phyloP scores from a whole-genome alignment of 2,113 vertebrate genomes.

The Salvelinus fontinalis region DNA sequence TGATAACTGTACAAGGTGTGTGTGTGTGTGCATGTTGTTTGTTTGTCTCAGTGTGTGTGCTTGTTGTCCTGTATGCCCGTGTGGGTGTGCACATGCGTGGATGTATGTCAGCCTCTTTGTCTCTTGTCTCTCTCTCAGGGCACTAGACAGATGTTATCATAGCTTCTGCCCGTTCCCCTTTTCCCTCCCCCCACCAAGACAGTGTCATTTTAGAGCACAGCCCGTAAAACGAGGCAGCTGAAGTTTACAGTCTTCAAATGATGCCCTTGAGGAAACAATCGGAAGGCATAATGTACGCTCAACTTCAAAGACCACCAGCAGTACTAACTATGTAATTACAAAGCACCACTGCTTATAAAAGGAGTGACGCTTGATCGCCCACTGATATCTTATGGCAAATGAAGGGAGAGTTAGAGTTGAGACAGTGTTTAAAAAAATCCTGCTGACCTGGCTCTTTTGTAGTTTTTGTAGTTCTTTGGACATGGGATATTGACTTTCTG shows the following conservation, averaged over 20 bases:
- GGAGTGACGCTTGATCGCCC: background rate
- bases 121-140: background rate
- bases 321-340: background rate
- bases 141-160: background rate
- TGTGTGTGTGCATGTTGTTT: background rate
- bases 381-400: background rate
- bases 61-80: background rate
- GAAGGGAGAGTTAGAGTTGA: background rate
- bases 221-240: background rate
- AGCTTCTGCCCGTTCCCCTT: background rate
- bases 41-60: background rate
- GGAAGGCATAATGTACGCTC: background rate
- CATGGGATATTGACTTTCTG: too few species aligned
- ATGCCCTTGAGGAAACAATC: constrained; percentile 4
- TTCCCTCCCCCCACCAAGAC: background rate
- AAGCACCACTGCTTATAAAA: background rate
- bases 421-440: background rate
- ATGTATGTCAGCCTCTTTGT: background rate
- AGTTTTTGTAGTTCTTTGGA: background rate
- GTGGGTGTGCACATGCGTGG: background rate
- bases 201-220: background rate
- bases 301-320: background rate
- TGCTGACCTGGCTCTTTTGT: background rate
- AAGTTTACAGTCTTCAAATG: constrained; percentile 1
- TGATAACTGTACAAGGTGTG: too few species aligned